A percentile compares a stretch with the other conserved stretches of the same genome.
phyloP scores from a whole-genome alignment of 2,113 vertebrate species.

The Rhea pennata region DNA sequence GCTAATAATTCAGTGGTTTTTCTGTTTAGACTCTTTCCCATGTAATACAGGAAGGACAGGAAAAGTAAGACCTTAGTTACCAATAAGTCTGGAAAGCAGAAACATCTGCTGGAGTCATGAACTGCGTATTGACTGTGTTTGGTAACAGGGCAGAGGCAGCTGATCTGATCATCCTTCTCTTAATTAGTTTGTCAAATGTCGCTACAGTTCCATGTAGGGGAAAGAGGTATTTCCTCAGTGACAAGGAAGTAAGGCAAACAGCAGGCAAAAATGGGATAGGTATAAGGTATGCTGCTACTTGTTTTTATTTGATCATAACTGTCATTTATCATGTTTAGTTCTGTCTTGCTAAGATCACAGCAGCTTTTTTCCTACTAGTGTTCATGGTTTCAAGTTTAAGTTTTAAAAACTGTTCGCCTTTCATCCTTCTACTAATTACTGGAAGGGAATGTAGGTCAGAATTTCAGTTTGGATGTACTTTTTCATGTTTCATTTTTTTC shows the following conservation, averaged over 20 bases:
- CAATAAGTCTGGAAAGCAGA: neutral
- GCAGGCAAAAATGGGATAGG: neutral
- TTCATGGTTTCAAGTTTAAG: neutral
- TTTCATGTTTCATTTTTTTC: neutral
- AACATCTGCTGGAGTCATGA: slow-evolving; percentile 62
- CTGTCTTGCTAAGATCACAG: neutral
- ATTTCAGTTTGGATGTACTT: neutral
- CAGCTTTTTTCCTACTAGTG: neutral
- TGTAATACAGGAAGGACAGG: slow-evolving; percentile 30
- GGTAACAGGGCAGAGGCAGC: slow-evolving; percentile 42
- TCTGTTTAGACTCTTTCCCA: slow-evolving; percentile 19
- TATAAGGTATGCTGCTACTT: neutral
- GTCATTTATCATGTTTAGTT: neutral
- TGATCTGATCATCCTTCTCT: neutral
- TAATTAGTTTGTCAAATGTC: slow-evolving; percentile 67
- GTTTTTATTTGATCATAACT: neutral
- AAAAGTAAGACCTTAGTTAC: slow-evolving; percentile 16
- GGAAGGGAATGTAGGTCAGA: neutral
- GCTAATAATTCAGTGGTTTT: neutral
- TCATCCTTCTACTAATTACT: neutral
- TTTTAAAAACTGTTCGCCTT: neutral
- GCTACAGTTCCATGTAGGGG: neutral
- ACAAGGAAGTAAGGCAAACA: slow-evolving; percentile 33
- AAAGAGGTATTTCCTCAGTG: slow-evolving; percentile 46
- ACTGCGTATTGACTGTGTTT: slow-evolving; percentile 25